These are phyloP conservation scores for Diachasmimorpha longicaudata DNA, from an alignment of 1,140 invertebrate species.

Conservation along the genomic window DNA sequence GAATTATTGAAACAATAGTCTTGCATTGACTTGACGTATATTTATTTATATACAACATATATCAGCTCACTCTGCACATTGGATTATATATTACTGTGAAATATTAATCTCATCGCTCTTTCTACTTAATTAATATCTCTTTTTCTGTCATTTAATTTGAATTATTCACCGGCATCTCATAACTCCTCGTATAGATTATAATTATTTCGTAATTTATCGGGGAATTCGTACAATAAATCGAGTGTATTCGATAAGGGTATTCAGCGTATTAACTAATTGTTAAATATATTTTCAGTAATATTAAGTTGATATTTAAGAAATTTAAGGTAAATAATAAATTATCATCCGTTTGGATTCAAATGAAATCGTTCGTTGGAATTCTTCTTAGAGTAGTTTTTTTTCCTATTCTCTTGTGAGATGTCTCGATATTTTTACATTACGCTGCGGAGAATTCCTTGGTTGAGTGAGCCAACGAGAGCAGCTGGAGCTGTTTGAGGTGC, in stretches of 20 bases:
- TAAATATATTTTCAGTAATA: background rate
- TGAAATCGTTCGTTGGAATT: background rate
- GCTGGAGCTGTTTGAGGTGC: constrained; percentile 34
- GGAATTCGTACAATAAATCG: background rate
- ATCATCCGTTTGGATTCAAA: background rate
- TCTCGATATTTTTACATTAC: constrained; percentile 35
- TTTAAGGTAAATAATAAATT: background rate
- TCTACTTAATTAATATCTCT: background rate
- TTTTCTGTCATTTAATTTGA: too few relatives aligned
- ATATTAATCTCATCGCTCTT: background rate
- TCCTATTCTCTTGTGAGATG: background rate
- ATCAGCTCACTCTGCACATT: background rate
- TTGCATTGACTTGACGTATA: background rate
- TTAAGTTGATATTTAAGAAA: background rate
- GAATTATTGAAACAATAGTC: background rate
- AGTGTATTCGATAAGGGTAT: background rate
- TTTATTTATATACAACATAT: constrained; percentile 4
- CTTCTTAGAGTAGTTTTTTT: background rate
- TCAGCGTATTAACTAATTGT: background rate
- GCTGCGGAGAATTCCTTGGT: constrained; percentile 32
- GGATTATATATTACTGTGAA: background rate
- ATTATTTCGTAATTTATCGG: background rate
- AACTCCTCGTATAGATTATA: background rate
- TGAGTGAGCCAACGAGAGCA: constrained; percentile 35
- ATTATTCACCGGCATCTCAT: too few relatives aligned